These are phyloP conservation scores for Tapirus terrestris DNA, from an alignment of 2,113 vertebrate species.

Conservation along the genomic window DNA sequence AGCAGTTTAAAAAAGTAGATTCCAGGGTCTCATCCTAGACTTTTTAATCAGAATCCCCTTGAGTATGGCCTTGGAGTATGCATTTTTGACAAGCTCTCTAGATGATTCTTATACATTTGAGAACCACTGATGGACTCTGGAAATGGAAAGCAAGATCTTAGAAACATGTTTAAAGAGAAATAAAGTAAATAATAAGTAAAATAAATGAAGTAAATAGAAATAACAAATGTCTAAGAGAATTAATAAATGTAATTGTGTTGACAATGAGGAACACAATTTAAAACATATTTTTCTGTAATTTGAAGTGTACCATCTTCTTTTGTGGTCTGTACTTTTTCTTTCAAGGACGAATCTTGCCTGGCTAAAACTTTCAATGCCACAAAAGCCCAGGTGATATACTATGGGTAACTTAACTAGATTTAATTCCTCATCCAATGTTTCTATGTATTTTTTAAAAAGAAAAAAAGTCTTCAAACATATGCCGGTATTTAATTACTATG, in stretches of 20 bases:
- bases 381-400: background rate
- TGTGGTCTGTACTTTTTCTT: background rate
- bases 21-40: background rate
- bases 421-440: background rate
- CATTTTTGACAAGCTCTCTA: background rate
- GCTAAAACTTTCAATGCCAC: background rate
- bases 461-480: background rate
- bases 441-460: background rate
- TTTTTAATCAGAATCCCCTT: background rate
- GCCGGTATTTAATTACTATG: background rate
- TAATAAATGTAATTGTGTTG: background rate
- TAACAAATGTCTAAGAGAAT: background rate
- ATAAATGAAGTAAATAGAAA: background rate
- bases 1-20: background rate
- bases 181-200: too few relatives aligned
- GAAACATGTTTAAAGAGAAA: background rate
- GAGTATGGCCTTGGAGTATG: background rate
- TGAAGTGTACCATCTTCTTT: background rate
- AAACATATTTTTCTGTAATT: background rate
- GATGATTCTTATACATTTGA: background rate
- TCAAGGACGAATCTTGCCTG: background rate
- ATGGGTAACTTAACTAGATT: background rate
- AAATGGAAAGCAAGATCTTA: background rate
- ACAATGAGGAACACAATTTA: background rate
- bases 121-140: background rate